Percentiles rank a stretch among this genome's conserved stretches.
phyloP scores from a whole-genome alignment of 2,113 vertebrate genomes.

The Notechis scutatus region DNA sequence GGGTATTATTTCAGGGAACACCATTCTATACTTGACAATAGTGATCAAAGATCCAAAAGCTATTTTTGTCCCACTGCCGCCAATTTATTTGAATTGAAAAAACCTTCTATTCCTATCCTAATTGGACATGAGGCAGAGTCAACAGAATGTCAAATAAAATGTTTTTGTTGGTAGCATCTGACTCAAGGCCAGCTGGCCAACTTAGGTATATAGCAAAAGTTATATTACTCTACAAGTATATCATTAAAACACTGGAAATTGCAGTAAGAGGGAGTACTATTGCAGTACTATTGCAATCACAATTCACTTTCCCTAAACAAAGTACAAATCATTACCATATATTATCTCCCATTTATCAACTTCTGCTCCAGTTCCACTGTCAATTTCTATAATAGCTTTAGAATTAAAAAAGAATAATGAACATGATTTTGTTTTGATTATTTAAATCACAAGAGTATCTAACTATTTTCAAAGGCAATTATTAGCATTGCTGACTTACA shows the following conservation, averaged over 20 bases:
- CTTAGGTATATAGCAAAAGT: background rate
- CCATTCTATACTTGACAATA: background rate
- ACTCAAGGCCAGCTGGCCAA: background rate
- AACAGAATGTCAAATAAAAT: background rate
- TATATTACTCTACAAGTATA: too few species aligned
- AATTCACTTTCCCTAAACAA: constrained; percentile 14
- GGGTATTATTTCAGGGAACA: background rate
- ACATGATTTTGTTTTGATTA: constrained; percentile 13
- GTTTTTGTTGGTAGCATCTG: background rate
- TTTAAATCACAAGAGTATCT: background rate
- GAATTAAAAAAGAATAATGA: background rate
- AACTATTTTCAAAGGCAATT: background rate
- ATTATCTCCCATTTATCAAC: background rate
- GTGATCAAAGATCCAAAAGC: background rate
- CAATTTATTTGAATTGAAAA: background rate
- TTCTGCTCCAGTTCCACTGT: background rate
- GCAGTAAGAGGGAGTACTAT: background rate
- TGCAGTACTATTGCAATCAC: background rate
- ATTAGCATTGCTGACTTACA: background rate
- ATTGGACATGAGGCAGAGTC: background rate
- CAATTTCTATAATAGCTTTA: constrained; percentile 7
- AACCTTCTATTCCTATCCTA: background rate
- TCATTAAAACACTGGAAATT: constrained; percentile 14
- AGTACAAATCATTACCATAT: constrained; percentile 10
- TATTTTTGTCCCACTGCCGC: background rate